Conservation (phyloP, 2,888 invertebrate genomes). For the Saturnia japonica region DNA sequence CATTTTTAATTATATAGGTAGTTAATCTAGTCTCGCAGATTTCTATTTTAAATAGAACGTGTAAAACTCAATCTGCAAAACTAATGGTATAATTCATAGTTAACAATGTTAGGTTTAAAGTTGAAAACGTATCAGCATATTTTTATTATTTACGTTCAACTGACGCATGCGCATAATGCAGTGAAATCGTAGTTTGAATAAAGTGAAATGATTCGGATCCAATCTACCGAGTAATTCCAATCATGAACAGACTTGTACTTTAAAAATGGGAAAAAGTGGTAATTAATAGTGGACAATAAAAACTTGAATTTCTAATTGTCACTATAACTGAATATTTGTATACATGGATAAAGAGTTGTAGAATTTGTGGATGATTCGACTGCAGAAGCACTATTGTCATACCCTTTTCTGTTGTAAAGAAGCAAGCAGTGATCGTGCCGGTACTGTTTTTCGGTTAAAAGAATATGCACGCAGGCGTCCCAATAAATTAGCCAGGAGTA, state of each 20-base stretch:
- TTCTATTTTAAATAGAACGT: background rate
- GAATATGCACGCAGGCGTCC: too few species aligned
- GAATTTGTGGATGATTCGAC: background rate
- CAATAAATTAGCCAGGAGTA: background rate
- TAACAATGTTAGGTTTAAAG: background rate
- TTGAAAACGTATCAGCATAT: background rate
- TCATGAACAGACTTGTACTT: slow-evolving; percentile 24
- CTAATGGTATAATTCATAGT: background rate
- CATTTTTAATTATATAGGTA: background rate
- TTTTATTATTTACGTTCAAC: background rate
- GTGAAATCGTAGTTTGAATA: slow-evolving; percentile 55
- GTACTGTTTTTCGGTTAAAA: too few species aligned
- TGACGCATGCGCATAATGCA: slow-evolving; percentile 15
- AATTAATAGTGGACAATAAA: background rate
- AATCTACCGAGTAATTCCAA: slow-evolving; percentile 39
- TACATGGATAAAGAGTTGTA: background rate
- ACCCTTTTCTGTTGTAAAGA: background rate
- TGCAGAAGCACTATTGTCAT: background rate
- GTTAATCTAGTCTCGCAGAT: background rate
- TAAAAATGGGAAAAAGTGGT: slow-evolving; percentile 18
- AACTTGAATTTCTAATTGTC: background rate
- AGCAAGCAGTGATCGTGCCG: too few species aligned
- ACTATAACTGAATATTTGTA: background rate
- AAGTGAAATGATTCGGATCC: slow-evolving; percentile 50
- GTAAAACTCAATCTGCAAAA: background rate